These are phyloP conservation scores for Laspeyria flexula DNA, from an alignment of 2,888 invertebrate genomes.

Conservation along the genomic window DNA sequence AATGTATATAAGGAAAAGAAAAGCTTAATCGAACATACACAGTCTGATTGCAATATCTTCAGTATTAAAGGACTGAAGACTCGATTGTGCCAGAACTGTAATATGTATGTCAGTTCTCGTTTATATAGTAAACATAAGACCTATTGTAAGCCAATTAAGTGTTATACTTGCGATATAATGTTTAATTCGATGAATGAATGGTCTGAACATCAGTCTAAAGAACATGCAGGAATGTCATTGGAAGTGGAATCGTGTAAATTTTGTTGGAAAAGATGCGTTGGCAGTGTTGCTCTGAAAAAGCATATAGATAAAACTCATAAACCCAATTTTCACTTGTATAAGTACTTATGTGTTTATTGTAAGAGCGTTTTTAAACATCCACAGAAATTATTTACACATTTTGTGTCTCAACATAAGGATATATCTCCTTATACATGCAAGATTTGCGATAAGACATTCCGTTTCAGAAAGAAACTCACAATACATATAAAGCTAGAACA, in stretches of 20 bases:
- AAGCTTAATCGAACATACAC: conserved; percentile 45
- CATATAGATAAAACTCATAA: conserved; percentile 63
- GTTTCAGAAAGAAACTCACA: conserved; percentile 66
- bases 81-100: conserved; percentile 52
- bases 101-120: conserved; percentile 24
- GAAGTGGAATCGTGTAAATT: conserved; percentile 58
- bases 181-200: conserved; percentile 56
- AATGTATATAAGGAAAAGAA: conserved; percentile 47
- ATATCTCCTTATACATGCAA: conserved; percentile 69
- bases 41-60: conserved; percentile 7
- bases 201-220: conserved; percentile 54
- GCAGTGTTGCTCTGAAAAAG: conserved; percentile 52
- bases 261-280: conserved; percentile 66
- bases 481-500: conserved; percentile 74
- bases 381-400: conserved; percentile 69
- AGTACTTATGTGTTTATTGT: conserved; percentile 69
- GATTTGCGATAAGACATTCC: conserved; percentile 66
- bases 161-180: conserved; percentile 51
- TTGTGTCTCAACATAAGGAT: conserved; percentile 61
- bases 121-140: conserved; percentile 44
- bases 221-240: conserved; percentile 53
- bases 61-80: background rate
- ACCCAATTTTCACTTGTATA: conserved; percentile 60
- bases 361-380: conserved; percentile 67
- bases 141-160: conserved; percentile 58